These are phyloP conservation scores for Philypnodon macrostomus DNA, from an alignment of 2,797 vertebrate species.

Conservation along the genomic window DNA sequence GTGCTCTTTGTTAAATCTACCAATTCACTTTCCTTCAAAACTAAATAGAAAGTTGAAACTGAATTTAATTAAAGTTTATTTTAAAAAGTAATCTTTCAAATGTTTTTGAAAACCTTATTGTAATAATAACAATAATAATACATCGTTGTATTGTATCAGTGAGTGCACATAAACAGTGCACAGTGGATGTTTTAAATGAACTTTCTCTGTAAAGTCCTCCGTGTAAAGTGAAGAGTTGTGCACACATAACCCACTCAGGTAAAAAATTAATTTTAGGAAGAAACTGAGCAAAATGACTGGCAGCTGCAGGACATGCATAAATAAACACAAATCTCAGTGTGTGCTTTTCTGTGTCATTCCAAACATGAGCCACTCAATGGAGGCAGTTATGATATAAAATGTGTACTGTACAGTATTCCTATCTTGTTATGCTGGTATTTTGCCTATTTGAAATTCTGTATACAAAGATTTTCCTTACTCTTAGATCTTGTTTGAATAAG, in stretches of 20 bases:
- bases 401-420: background rate
- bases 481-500: slow-evolving; percentile 44
- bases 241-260: slow-evolving; percentile 38
- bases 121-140: no score
- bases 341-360: slow-evolving; percentile 23
- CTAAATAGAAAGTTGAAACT: no score
- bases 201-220: slow-evolving; percentile 12
- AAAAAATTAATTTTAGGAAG: slow-evolving; percentile 42
- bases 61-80: no score
- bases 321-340: slow-evolving; percentile 53
- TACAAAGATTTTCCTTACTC: background rate
- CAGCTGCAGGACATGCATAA: slow-evolving; percentile 56
- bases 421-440: background rate
- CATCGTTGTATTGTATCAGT: no score
- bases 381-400: slow-evolving; percentile 1
- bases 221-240: slow-evolving; percentile 15
- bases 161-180: background rate
- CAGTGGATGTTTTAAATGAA: slow-evolving; percentile 12
- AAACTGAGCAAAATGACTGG: slow-evolving; percentile 54
- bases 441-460: background rate
- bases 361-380: slow-evolving; percentile 14
- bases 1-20: no score
- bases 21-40: no score
- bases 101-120: no score
- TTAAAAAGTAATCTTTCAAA: no score